Base-by-base conservation (phyloP, 1,140 invertebrate species). In the Phthorimaea operculella region DNA sequence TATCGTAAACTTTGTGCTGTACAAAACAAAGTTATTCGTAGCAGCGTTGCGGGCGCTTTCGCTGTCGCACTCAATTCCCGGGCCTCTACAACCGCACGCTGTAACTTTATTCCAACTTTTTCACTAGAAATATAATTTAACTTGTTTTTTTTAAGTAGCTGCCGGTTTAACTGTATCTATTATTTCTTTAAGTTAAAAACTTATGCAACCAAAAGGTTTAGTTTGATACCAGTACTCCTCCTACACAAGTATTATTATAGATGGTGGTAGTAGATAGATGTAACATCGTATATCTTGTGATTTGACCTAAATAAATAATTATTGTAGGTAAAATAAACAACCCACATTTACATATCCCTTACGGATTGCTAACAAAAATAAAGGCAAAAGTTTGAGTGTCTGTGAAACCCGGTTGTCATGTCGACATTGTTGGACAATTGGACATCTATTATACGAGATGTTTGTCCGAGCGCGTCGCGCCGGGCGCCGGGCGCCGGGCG, bases 21-120 rank as follows among this genome's bases (percentile, higher is more conserved):
- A 66, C 60, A 63, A 64, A 70, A 74, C 66, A 76, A 74, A 76
- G 73, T 76, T 76, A 76, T 72, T 71, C 70, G 64, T 72, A 69
- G 67, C 64, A 54, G 50, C 55, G 60, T 69, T 72, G 63, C 63
- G 66, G 21, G 54, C 59, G 21, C 69, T 64, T 61, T 54, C 55
- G 64, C 65, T 69, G 69, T 78, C 58, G 47, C 51, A 74, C 79
- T 68, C 79, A 9, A 9, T 15, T 17, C 16, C 4, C 44, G n/a
- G 15, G 10, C 68, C 62, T 70, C 66, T 61, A 68, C 72, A 75
- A 76, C 76, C 70, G 72, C 72, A 66, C 59, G 47, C 62, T 64
- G 67, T 71, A 72, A 70, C 66, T 66, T 68, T 56, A 60, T 62
- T 49, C 60, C 70, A 79, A 81, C 71, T 79, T 81, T 74, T 67